Evolutionary conservation across 1,140 invertebrate species (phyloP).

Genomic region (Campoletis sonorensis): DNA sequence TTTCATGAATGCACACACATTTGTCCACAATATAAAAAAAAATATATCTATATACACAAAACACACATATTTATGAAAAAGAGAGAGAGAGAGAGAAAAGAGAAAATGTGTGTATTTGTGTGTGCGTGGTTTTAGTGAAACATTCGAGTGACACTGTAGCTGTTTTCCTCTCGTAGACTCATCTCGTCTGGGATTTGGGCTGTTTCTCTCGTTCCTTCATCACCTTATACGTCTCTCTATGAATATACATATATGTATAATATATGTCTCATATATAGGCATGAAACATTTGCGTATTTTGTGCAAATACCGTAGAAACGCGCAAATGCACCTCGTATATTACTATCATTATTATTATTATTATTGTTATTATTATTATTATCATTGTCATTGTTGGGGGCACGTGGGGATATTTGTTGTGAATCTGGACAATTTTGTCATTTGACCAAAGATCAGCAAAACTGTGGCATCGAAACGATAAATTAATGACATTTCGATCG

Average conservation of each 20-base stretch:
- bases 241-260: too few relatives aligned
- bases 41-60: too few relatives aligned
- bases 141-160: too few relatives aligned
- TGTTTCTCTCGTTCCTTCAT: neutral
- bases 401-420: too few relatives aligned
- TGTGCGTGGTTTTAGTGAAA: neutral
- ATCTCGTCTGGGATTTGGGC: neutral
- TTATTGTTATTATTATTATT: neutral
- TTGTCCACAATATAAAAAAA: neutral
- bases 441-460: too few relatives aligned
- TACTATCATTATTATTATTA: too few relatives aligned
- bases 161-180: neutral
- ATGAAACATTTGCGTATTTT: neutral
- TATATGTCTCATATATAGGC: neutral
- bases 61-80: too few relatives aligned
- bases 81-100: too few relatives aligned
- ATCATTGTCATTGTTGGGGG: neutral
- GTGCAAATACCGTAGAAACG: neutral
- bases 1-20: neutral
- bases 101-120: neutral
- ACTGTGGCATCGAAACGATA: too few relatives aligned
- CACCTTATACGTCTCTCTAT: neutral
- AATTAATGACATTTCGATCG: too few relatives aligned
- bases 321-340: neutral
- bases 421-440: too few relatives aligned